Evolutionary conservation across 2,113 vertebrate genomes (phyloP).

Genomic region (zebrafish (Danio rerio)): DNA sequence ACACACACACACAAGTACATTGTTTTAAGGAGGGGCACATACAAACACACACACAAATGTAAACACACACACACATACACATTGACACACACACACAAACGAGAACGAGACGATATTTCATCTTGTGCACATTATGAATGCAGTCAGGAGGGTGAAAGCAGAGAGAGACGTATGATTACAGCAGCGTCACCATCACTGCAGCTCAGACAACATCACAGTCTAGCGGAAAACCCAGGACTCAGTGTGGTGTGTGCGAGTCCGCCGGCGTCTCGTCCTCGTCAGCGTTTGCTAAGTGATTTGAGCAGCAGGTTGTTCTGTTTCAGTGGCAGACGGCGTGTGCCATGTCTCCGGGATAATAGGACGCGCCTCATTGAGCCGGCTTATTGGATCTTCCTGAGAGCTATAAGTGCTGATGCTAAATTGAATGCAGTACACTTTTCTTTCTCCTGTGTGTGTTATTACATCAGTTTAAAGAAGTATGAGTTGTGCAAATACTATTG

Average conservation of each 20-base stretch:
- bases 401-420: constrained; percentile 73
- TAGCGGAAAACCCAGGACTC: not conserved
- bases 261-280: not conserved
- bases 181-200: not conserved
- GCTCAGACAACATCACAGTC: not conserved
- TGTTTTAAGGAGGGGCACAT: too few species aligned
- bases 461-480: constrained; percentile 64
- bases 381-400: constrained; percentile 75
- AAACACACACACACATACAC: too few species aligned
- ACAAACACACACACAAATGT: too few species aligned
- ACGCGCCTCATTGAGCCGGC: constrained; percentile 71
- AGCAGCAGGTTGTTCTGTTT: constrained; percentile 40
- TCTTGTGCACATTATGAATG: not conserved
- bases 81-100: too few species aligned
- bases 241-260: not conserved
- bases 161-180: constrained; percentile 5
- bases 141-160: too few species aligned
- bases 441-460: constrained; percentile 55
- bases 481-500: constrained; percentile 66
- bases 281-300: constrained; percentile 36
- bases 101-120: too few species aligned
- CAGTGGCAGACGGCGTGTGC: constrained; percentile 55
- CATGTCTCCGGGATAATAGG: constrained; percentile 66
- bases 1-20: too few species aligned
- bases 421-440: constrained; percentile 62